Evolutionary conservation across 1,140 invertebrate genomes (phyloP).

Genomic region (Calephelis virginiensis): DNA sequence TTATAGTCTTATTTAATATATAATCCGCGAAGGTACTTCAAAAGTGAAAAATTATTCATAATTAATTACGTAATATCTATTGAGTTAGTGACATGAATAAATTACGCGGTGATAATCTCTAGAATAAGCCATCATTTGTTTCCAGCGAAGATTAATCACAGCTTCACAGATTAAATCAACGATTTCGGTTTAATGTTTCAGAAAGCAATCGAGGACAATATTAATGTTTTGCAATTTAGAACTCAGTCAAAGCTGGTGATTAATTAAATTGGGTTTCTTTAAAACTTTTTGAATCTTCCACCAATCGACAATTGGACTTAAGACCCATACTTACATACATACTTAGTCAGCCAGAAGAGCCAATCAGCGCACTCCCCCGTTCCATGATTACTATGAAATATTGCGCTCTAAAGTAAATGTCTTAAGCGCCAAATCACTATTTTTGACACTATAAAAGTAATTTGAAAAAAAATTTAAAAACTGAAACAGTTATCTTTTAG

Average conservation of each 20-base stretch:
- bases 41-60: not conserved
- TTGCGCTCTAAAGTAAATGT: no score
- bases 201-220: not conserved
- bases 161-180: slow-evolving; percentile 11
- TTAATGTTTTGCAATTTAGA: slow-evolving; percentile 9
- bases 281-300: not conserved
- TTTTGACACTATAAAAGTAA: no score
- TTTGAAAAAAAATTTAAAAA: no score
- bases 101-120: slow-evolving; percentile 5
- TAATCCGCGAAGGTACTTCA: no score
- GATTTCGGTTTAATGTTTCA: slow-evolving; percentile 13
- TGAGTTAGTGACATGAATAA: slow-evolving; percentile 4
- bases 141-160: slow-evolving; percentile 8
- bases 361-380: no score
- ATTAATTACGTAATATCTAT: slow-evolving; percentile 4
- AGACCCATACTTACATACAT: no score
- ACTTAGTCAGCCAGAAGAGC: no score
- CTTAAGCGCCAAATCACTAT: no score
- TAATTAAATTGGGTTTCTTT: not conserved
- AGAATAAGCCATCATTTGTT: slow-evolving; percentile 18
- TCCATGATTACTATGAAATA: no score
- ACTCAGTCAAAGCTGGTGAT: not conserved
- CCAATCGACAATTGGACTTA: no score
- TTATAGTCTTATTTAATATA: not conserved
- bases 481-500: no score